phyloP scores from a whole-genome alignment of 2,113 vertebrate species.

The Boulengeromyrus knoepffleri region DNA sequence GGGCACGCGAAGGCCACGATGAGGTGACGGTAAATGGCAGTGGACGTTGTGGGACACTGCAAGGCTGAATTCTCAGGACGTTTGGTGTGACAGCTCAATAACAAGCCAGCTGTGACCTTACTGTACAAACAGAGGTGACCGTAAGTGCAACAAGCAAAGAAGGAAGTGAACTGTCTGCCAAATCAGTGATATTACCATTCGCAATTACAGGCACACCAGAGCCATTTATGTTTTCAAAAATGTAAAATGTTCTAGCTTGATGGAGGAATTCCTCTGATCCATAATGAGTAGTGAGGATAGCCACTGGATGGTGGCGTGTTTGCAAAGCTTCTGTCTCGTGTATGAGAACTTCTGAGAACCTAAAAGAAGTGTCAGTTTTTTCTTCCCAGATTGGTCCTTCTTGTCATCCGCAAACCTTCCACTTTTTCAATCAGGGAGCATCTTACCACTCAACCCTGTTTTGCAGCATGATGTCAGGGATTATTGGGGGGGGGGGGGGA shows the following conservation, averaged over 20 bases:
- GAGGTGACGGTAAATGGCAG: background rate
- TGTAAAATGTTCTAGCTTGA: background rate
- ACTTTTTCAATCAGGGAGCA: slow-evolving; percentile 39
- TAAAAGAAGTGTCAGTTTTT: background rate
- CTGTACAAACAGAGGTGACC: slow-evolving; percentile 13
- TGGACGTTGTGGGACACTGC: background rate
- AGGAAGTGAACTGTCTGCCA: background rate
- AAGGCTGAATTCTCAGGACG: background rate
- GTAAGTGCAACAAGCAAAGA: background rate
- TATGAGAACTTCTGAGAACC: slow-evolving; percentile 14
- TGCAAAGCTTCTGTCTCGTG: slow-evolving; percentile 23
- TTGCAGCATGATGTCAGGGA: slow-evolving; percentile 12
- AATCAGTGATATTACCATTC: background rate
- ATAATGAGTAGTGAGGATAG: background rate
- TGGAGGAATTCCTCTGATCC: background rate
- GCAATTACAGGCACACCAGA: background rate
- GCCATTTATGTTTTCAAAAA: background rate
- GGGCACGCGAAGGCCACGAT: background rate
- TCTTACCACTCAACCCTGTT: slow-evolving; percentile 44
- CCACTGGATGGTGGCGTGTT: slow-evolving; percentile 2
- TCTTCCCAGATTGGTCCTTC: background rate
- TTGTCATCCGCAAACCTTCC: background rate
- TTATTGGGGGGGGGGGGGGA: background rate
- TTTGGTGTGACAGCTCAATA: background rate
- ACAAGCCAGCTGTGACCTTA: background rate